These are phyloP conservation scores for Coregonus ussuriensis DNA, from an alignment of 2,797 vertebrate genomes.

Conservation along the genomic window DNA sequence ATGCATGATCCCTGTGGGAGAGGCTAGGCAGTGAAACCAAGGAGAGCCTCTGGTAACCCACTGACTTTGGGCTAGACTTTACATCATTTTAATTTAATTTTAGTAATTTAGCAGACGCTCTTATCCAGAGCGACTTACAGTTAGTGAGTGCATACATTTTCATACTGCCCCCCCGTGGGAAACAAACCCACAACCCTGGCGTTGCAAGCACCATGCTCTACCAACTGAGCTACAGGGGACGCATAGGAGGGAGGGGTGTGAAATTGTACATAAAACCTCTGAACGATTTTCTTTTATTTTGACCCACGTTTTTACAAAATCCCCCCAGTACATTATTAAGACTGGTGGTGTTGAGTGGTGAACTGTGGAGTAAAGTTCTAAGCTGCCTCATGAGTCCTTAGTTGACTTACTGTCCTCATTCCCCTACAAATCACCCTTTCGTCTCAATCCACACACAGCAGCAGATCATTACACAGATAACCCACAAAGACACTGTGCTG, in stretches of 20 bases:
- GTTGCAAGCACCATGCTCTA: no score
- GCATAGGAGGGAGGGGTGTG: no score
- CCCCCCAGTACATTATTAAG: neutral
- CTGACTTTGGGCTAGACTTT: neutral
- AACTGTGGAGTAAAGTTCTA: slow-evolving; percentile 10
- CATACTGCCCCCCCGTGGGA: no score
- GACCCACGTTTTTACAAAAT: neutral
- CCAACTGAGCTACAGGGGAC: no score
- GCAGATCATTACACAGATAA: slow-evolving; percentile 2
- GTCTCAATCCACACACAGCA: slow-evolving; percentile 8
- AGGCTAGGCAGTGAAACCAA: neutral
- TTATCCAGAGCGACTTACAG: no score
- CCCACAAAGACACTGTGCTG: neutral
- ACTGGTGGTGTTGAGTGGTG: neutral
- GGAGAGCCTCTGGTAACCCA: neutral
- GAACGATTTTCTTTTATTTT: neutral
- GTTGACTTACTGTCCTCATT: slow-evolving; percentile 30
- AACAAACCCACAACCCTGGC: no score
- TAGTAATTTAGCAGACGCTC: no score
- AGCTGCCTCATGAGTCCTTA: slow-evolving; percentile 18
- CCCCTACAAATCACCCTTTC: slow-evolving; percentile 34
- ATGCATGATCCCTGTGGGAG: neutral
- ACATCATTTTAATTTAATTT: no score
- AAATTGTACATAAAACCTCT: neutral
- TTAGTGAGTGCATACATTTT: no score